Conservation (phyloP, 2,888 invertebrate species). For the Stegana nigrithorax region DNA sequence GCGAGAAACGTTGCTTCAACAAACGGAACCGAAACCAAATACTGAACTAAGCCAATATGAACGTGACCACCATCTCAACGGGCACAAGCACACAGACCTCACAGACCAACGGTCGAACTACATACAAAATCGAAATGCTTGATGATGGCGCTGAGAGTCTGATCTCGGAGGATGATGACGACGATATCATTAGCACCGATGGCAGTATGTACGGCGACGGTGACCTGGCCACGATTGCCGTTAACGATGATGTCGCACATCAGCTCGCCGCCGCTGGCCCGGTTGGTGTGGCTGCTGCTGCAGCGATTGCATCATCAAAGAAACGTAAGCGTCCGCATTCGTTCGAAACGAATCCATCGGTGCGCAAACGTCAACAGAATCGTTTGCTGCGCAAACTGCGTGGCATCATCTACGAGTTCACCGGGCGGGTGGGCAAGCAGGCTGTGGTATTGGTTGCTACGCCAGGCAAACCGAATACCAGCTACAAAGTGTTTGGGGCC, state of each 20-base stretch:
- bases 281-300: conserved; percentile 95
- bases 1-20: too few species aligned
- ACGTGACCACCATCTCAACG: conserved; percentile 65
- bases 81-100: conserved; percentile 51
- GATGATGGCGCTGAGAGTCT: conserved; percentile 74
- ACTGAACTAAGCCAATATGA: conserved; percentile 45
- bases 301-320: conserved; percentile 95
- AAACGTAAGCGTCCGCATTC: conserved; percentile 95
- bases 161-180: conserved; percentile 85
- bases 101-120: conserved; percentile 50
- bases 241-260: conserved; percentile 91
- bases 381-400: conserved; percentile 87
- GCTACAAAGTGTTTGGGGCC: conserved; percentile 96
- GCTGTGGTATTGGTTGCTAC: conserved; percentile 96
- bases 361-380: conserved; percentile 95
- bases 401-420: conserved; percentile 96
- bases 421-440: conserved; percentile 96
- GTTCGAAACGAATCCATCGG: conserved; percentile 97
- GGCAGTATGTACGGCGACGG: conserved; percentile 84
- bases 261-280: conserved; percentile 96
- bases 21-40: conserved; percentile 39
- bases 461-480: conserved; percentile 94
- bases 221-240: conserved; percentile 78
- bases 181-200: conserved; percentile 85
- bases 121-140: conserved; percentile 80